Percentiles rank a stretch among this genome's conserved stretches.
Evolutionary conservation across 2,797 vertebrate species (phyloP).

Genomic region (Todus mexicanus): DNA sequence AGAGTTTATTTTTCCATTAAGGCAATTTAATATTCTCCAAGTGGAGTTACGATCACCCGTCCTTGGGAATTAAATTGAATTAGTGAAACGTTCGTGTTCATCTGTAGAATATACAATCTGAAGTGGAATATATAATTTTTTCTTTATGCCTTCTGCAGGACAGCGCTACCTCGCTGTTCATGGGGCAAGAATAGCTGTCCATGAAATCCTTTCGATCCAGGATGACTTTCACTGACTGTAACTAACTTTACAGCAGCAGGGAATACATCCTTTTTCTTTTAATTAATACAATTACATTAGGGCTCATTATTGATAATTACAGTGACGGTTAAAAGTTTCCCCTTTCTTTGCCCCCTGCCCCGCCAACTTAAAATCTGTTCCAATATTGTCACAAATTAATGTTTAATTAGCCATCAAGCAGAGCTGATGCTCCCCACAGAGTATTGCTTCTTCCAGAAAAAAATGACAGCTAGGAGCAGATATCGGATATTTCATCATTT

Average conservation of each 20-base stretch:
- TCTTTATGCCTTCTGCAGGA: not conserved
- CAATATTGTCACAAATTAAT: conserved; percentile 32
- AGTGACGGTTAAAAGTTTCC: conserved; percentile 34
- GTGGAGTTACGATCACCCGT: not conserved
- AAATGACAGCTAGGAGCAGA: not conserved
- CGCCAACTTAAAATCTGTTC: conserved; percentile 41
- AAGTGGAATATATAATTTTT: not conserved
- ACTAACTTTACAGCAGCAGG: conserved; percentile 7
- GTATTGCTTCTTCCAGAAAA: conserved; percentile 12
- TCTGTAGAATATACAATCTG: not conserved
- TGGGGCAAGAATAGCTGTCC: not conserved
- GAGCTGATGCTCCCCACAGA: conserved; percentile 7
- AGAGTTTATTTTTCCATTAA: conserved; percentile 55
- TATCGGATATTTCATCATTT: not conserved
- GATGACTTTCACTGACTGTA: not conserved
- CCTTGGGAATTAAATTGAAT: conserved; percentile 58
- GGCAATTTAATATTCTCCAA: conserved; percentile 20
- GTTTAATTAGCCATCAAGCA: conserved; percentile 62
- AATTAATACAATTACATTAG: conserved; percentile 56
- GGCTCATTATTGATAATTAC: conserved; percentile 51
- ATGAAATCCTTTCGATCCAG: not conserved
- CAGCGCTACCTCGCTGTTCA: not conserved
- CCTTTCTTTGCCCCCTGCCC: not conserved
- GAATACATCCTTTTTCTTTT: conserved; percentile 7
- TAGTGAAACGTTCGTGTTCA: not conserved